Evolutionary conservation across 2,113 vertebrate genomes (phyloP).

Genomic region (Gadus macrocephalus): DNA sequence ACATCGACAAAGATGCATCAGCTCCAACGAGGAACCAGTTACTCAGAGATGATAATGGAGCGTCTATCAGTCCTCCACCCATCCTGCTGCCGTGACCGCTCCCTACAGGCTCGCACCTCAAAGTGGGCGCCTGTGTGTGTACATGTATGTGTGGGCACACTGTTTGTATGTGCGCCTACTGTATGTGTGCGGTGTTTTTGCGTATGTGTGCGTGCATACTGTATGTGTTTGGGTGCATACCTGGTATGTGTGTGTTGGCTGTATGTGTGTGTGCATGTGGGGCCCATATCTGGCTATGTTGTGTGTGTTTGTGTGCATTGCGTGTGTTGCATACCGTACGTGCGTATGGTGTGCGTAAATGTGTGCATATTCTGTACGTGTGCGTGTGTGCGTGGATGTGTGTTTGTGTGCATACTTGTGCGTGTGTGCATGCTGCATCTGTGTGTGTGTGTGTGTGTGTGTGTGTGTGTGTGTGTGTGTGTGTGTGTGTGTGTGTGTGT

Average conservation of each 20-base stretch:
- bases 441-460: background rate
- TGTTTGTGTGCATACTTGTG: background rate
- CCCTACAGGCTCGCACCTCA: too few relatives aligned
- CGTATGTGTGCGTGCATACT: background rate
- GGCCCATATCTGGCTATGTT: too few relatives aligned
- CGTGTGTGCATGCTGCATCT: too few relatives aligned
- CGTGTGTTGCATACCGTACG: background rate
- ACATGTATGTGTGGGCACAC: background rate
- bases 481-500: slow-evolving; percentile 7
- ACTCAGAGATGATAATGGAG: too few relatives aligned
- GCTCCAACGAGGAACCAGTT: too few relatives aligned
- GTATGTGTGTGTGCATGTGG: background rate
- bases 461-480: background rate
- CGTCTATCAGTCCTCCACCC: too few relatives aligned
- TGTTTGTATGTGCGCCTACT: background rate
- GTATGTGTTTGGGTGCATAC: slow-evolving; percentile 1
- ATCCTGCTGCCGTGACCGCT: too few relatives aligned
- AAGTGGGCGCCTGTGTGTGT: too few relatives aligned
- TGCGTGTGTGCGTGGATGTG: background rate
- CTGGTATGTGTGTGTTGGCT: background rate
- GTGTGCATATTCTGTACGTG: background rate
- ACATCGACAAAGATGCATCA: too few relatives aligned
- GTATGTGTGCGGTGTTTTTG: background rate
- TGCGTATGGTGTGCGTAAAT: background rate
- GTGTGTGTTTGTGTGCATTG: background rate